Evolutionary conservation across 2,888 invertebrate genomes (phyloP).

Genomic region (Anthophora plumipes): DNA sequence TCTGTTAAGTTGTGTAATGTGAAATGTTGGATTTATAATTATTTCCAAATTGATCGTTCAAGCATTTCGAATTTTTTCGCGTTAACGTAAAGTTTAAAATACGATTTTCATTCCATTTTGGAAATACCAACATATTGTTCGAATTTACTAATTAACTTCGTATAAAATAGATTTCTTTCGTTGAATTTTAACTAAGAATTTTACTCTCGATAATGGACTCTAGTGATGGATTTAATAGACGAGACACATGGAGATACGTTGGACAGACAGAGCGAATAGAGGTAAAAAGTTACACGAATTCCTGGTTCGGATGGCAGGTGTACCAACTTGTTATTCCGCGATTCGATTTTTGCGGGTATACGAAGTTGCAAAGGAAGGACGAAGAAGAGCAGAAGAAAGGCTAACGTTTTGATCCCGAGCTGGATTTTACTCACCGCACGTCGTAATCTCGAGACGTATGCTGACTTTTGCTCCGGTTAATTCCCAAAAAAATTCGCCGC

Average conservation of each 20-base stretch:
- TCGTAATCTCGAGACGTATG: constrained; percentile 63
- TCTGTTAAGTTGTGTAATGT: too few relatives aligned
- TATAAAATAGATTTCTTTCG: too few relatives aligned
- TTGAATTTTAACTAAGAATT: too few relatives aligned
- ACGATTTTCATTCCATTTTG: too few relatives aligned
- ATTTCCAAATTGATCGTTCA: too few relatives aligned
- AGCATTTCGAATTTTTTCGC: too few relatives aligned
- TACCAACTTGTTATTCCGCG: constrained; percentile 74
- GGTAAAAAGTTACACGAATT: constrained; percentile 66
- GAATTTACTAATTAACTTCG: too few relatives aligned
- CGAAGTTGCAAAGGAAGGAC: background rate
- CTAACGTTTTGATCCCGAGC: constrained; percentile 65
- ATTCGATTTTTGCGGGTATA: constrained; percentile 55
- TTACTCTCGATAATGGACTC: background rate
- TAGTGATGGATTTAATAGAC: constrained; percentile 49
- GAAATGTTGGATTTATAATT: too few relatives aligned
- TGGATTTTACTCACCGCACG: constrained; percentile 64
- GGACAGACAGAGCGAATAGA: constrained; percentile 3
- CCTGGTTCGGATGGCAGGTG: constrained; percentile 72
- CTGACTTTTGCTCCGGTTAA: constrained; percentile 67
- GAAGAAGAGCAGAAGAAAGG: constrained; percentile 50
- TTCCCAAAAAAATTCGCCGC: constrained; percentile 73
- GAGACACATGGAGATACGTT: constrained; percentile 16
- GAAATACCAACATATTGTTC: too few relatives aligned
- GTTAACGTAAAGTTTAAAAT: too few relatives aligned